phyloP scores from a whole-genome alignment of 2,113 vertebrate species.

The Odocoileus hemionus region DNA sequence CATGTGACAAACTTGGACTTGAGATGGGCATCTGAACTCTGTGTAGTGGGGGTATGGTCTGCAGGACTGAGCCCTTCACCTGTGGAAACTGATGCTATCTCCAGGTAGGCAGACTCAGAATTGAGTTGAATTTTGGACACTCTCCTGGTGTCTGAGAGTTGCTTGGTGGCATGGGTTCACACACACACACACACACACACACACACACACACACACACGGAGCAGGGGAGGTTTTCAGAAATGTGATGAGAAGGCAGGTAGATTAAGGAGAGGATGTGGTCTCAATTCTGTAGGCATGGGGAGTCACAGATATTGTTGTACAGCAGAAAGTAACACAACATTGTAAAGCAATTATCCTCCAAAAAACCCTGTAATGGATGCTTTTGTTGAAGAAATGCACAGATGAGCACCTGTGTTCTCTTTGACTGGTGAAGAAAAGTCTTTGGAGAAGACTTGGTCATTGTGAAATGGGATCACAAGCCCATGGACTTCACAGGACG shows the following conservation, averaged over 20 bases:
- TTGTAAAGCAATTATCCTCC: neutral
- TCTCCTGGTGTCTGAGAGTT: neutral
- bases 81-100: neutral
- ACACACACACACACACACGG: neutral
- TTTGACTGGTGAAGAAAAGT: neutral
- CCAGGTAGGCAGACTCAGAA: neutral
- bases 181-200: neutral
- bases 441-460: neutral
- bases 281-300: neutral
- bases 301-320: neutral
- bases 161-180: neutral
- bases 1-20: neutral
- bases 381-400: neutral
- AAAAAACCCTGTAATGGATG: accelerated
- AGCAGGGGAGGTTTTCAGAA: neutral
- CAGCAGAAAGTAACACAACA: neutral
- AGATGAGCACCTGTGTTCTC: neutral
- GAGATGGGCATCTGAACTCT: neutral
- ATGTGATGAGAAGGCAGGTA: neutral
- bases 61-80: neutral
- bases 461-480: neutral
- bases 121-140: neutral
- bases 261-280: neutral
- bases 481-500: neutral
- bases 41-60: neutral